Conservation (phyloP, 2,113 vertebrate species). For the human (Homo sapiens) region GRCh38 chr2:2528001-2528500, state of each 20-base stretch:
- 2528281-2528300: neutral
- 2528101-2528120: rapidly evolving
- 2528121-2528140: too few relatives aligned
- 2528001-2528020: neutral
- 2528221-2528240: rapidly evolving
- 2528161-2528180: rapidly evolving
- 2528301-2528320: neutral
- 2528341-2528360: neutral
- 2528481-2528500: neutral
- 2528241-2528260: too few relatives aligned
- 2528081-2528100: neutral
- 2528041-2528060: neutral
- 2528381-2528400: neutral
- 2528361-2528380: neutral
- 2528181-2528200: too few relatives aligned
- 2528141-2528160: neutral
- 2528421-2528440: rapidly evolving
- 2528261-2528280: too few relatives aligned
- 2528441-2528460: neutral
- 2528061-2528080: neutral
- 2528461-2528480: rapidly evolving
- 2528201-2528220: rapidly evolving
- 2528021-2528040: too few relatives aligned
- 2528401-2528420: too few relatives aligned
- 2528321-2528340: neutral